phyloP scores from a whole-genome alignment of 2,797 vertebrate species.

The Harpagifer antarcticus region DNA sequence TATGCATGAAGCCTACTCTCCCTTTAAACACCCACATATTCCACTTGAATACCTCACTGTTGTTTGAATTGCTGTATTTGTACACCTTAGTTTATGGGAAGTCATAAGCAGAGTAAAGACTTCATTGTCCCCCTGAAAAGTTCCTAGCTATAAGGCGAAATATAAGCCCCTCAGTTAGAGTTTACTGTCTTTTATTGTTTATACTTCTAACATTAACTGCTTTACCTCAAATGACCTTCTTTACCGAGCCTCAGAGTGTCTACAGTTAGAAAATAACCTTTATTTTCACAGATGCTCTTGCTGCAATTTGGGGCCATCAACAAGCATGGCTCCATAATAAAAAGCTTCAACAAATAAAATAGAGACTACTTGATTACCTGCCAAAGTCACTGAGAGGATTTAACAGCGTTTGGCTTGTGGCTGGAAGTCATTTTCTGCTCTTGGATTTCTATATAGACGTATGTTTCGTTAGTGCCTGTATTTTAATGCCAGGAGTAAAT shows the following conservation, averaged over 20 bases:
- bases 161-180: background rate
- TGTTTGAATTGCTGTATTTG: background rate
- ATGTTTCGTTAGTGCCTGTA: background rate
- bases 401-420: constrained; percentile 1
- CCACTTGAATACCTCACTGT: background rate
- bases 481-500: constrained; percentile 19
- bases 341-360: constrained; percentile 16
- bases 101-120: background rate
- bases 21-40: no score
- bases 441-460: constrained; percentile 7
- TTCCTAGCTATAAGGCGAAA: background rate
- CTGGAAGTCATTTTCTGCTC: constrained; percentile 20
- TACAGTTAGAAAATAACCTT: background rate
- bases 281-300: constrained; percentile 12
- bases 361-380: constrained; percentile 15
- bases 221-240: constrained; percentile 10
- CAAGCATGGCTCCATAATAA: constrained; percentile 1
- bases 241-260: constrained; percentile 8
- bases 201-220: constrained; percentile 14
- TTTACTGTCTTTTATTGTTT: constrained; percentile 6
- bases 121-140: background rate
- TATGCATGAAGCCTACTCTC: no score
- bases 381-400: constrained; percentile 15
- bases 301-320: constrained; percentile 7
- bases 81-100: background rate